Evolutionary conservation across 2,797 vertebrate genomes (phyloP), one percentile per base, ranked within the genome.

Genomic region (Hypotaenidia okinawae): DNA sequence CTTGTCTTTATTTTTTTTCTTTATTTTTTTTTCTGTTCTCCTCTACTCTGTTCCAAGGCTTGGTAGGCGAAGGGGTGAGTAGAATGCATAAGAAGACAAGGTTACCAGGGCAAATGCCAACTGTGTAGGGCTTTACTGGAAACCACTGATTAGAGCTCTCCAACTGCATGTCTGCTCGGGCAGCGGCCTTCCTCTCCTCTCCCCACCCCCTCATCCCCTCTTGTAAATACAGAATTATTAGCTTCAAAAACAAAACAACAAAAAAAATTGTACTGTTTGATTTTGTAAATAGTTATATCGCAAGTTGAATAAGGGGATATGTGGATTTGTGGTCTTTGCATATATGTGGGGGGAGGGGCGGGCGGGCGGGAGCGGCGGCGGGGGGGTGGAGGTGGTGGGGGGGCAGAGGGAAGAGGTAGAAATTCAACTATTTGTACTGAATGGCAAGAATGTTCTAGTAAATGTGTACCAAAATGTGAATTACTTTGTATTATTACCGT

Each of bases 391-490:
- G 85, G 96, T 69, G 95, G 95, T 91, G 78, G 95, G 95, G 92
- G 52, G 92, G 94, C 93, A 84, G 90, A 90, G 80, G 94, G 97
- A 95, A 96, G 96, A 92, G 96, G 97, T 97, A 97, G 93, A 97
- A 97, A 98, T 98, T 98, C 98, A 98, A 99, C 98, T 98, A 98
- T 98, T 99, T 99, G 99, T 99, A 98, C 98, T 98, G 98, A 98
- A 98, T 99, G 98, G 98, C 98, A 98, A 99, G 99, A 99, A 99
- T 99, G 99, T 99, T 99, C 98, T 99, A 99, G 99, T 99, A 98
- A 98, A 98, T 99, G 99, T 99, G 99, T 99, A 99, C 99, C 99
- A 99, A 98, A 99, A 99, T 99, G 99, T 99, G 99, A 99, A 99
- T 99, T 99, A 99, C 99, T 99, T 99, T 99, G 99, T 99, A 99